Conservation (phyloP, 2,113 vertebrate genomes). For the Geothlypis trichas region DNA sequence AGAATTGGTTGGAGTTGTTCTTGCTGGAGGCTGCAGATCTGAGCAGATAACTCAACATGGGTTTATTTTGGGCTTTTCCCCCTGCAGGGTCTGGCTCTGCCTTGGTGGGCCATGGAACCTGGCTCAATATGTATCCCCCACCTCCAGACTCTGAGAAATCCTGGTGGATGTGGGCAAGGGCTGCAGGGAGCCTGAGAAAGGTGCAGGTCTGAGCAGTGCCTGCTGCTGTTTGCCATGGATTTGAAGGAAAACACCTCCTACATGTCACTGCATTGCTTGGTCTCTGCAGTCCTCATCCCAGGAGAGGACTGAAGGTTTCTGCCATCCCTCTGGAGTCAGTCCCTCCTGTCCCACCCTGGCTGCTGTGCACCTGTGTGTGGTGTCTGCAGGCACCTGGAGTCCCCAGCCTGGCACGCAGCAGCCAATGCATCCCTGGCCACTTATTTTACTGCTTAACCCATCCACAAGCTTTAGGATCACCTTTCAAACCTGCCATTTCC, state of each 20-base stretch:
- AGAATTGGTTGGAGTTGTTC: rapidly evolving
- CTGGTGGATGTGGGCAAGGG: not conserved
- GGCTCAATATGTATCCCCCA: rapidly evolving
- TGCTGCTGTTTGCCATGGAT: not conserved
- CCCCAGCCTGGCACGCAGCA: not conserved
- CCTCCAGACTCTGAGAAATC: not conserved
- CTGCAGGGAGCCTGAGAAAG: not conserved
- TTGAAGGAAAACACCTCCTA: not conserved
- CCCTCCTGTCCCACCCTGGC: not conserved
- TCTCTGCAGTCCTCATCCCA: not conserved
- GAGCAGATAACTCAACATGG: not conserved
- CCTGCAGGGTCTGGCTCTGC: not conserved
- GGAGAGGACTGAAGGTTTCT: not conserved
- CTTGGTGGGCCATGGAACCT: not conserved
- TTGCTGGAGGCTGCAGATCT: not conserved
- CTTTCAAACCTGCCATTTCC: not conserved
- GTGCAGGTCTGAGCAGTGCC: not conserved
- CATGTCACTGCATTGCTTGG: rapidly evolving
- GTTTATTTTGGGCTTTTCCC: not conserved
- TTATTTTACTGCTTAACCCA: not conserved
- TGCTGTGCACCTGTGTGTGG: not conserved
- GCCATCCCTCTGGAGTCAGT: rapidly evolving
- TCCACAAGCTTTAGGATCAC: not conserved
- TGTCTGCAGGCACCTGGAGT: not conserved
- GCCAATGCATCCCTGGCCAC: not conserved